Percentiles rank a stretch among this genome's conserved stretches.
Conservation (phyloP, 53 echinoderm and acorn worm species). For the Hippasteria phrygiana region DNA sequence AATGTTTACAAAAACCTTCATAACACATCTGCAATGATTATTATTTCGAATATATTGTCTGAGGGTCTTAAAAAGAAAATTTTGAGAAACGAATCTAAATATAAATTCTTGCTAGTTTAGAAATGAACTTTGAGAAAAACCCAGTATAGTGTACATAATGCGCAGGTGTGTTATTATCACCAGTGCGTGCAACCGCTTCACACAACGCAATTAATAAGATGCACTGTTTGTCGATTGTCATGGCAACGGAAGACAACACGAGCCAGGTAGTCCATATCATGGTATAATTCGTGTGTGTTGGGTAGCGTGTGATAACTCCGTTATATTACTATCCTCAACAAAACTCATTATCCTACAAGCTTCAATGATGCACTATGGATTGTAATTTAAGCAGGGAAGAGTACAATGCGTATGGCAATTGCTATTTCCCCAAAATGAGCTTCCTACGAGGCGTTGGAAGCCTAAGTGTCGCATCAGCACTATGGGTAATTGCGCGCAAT, state of each 20-base stretch:
- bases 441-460: no score
- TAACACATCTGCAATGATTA: no score
- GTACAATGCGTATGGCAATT: no score
- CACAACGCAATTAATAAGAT: background rate
- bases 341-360: background rate
- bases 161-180: constrained; percentile 1
- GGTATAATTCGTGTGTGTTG: background rate
- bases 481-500: no score
- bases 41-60: no score
- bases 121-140: background rate
- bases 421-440: no score
- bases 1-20: no score
- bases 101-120: background rate
- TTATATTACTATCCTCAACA: background rate
- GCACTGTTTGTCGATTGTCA: background rate
- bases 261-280: background rate
- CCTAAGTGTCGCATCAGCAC: no score
- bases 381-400: no score
- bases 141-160: background rate
- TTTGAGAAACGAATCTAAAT: no score
- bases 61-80: no score
- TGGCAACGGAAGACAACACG: background rate
- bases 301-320: background rate
- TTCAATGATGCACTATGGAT: background rate
- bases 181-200: background rate